Conservation (phyloP, 2,113 vertebrate genomes). For the Eurystomus gularis region DNA sequence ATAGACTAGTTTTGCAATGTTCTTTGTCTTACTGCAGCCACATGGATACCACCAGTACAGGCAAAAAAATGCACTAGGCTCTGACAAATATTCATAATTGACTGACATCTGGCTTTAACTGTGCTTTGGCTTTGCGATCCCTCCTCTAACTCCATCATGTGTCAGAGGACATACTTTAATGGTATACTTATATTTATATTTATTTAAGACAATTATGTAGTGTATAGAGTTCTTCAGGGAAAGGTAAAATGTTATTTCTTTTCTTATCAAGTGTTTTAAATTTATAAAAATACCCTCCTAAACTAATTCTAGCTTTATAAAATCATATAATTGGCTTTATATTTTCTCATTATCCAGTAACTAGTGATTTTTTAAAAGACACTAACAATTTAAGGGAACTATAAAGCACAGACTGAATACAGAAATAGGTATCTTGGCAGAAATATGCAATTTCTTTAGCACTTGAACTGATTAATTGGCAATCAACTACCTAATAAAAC, state of each 20-base stretch:
- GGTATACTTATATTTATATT: not conserved
- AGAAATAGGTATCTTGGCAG: constrained; percentile 34
- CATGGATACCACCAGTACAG: not conserved
- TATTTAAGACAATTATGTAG: not conserved
- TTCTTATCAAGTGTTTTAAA: constrained; percentile 20
- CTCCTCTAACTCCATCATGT: not conserved
- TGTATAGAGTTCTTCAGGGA: not conserved
- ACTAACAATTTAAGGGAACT: constrained; percentile 42
- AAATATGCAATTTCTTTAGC: not conserved
- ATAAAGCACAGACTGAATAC: constrained; percentile 22
- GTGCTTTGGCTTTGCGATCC: not conserved
- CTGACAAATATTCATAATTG: not conserved
- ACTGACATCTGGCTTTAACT: constrained; percentile 34
- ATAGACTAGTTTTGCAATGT: not conserved
- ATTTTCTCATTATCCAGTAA: constrained; percentile 55
- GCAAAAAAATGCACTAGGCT: not conserved
- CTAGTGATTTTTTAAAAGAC: constrained; percentile 34
- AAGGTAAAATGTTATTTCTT: not conserved
- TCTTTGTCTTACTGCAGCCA: not conserved
- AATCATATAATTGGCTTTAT: constrained; percentile 47
- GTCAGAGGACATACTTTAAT: not conserved
- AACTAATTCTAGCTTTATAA: constrained; percentile 31
- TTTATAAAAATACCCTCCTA: not conserved
- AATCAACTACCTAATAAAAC: constrained; percentile 23
- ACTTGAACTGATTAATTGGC: constrained; percentile 15